Conservation (phyloP, 2,888 invertebrate species). For the Maniola hyperantus region DNA sequence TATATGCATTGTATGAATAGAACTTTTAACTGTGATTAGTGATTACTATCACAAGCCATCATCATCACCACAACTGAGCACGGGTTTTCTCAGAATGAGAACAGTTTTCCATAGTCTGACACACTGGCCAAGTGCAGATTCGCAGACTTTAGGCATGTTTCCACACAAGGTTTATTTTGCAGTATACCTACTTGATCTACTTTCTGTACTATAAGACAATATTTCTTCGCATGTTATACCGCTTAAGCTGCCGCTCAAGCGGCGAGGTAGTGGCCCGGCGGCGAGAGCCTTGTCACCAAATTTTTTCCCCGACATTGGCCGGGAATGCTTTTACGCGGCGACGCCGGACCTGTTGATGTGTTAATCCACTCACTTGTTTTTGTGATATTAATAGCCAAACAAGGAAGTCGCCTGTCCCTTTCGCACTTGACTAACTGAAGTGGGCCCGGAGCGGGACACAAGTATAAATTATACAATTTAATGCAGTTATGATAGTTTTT, state of each 20-base stretch:
- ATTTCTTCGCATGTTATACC: not conserved
- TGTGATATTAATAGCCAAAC: slow-evolving; percentile 72
- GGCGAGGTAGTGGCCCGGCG: slow-evolving; percentile 6
- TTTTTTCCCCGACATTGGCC: slow-evolving; percentile 60
- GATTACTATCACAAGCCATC: too few relatives aligned
- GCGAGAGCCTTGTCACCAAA: slow-evolving; percentile 50
- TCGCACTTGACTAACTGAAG: slow-evolving; percentile 39
- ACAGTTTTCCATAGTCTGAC: too few relatives aligned
- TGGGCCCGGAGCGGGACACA: slow-evolving; percentile 39
- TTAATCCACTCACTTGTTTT: slow-evolving; percentile 77
- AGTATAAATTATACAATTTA: slow-evolving; percentile 21
- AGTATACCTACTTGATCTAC: too few relatives aligned
- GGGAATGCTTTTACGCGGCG: slow-evolving; percentile 77
- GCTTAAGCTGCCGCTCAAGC: not conserved
- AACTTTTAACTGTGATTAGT: too few relatives aligned
- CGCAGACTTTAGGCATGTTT: too few relatives aligned
- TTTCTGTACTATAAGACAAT: too few relatives aligned
- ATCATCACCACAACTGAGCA: too few relatives aligned
- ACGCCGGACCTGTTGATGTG: slow-evolving; percentile 72
- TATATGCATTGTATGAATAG: too few relatives aligned
- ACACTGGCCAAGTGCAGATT: too few relatives aligned
- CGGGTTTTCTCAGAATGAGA: too few relatives aligned
- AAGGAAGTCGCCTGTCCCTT: slow-evolving; percentile 54
- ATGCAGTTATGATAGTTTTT: slow-evolving; percentile 47
- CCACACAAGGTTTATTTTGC: too few relatives aligned